Conservation (phyloP, 2,888 invertebrate genomes). For the Drosophila paranaensis region DNA sequence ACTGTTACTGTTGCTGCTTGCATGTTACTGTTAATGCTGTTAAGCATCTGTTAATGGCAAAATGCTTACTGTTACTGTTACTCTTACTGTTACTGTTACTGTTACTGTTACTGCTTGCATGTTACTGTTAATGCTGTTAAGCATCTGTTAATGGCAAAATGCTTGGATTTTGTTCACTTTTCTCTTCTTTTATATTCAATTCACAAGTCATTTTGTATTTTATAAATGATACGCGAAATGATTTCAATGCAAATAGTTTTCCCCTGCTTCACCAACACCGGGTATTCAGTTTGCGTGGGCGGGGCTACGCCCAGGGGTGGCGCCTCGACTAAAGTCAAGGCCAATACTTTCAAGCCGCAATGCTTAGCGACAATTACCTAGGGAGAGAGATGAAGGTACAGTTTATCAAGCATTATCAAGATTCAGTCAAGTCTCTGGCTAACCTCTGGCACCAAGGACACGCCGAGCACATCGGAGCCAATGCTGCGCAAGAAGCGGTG, state of each 20-base stretch:
- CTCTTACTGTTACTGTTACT: neutral
- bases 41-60: neutral
- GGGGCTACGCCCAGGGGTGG: conserved; percentile 85
- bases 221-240: conserved; percentile 87
- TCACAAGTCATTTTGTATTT: conserved; percentile 60
- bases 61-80: neutral
- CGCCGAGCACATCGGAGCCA: conserved; percentile 94
- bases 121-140: too few species aligned
- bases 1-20: too few species aligned
- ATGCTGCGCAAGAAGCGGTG: conserved; percentile 91
- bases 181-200: neutral
- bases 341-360: conserved; percentile 94
- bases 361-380: conserved; percentile 92
- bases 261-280: conserved; percentile 81
- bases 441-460: conserved; percentile 91
- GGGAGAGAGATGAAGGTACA: neutral
- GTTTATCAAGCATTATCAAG: neutral
- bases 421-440: neutral
- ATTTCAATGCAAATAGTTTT: conserved; percentile 88
- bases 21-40: too few species aligned
- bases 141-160: neutral
- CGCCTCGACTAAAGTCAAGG: conserved; percentile 95
- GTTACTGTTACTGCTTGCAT: neutral
- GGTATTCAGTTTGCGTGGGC: conserved; percentile 83
- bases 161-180: neutral